Evolutionary conservation across 2,888 invertebrate genomes (phyloP).

Genomic region (Clitarchus hookeri): DNA sequence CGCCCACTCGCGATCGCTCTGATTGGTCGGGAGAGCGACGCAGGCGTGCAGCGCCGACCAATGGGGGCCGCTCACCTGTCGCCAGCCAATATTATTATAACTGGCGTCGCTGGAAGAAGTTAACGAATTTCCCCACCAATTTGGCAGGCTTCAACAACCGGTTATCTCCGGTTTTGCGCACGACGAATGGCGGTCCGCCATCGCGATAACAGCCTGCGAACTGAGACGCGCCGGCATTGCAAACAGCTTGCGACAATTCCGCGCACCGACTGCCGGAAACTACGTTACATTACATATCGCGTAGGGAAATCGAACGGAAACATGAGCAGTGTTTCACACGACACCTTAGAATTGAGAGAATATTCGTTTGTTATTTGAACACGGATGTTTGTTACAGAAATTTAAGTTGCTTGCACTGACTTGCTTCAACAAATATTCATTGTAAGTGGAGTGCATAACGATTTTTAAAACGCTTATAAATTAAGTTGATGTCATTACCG

Average conservation of each 20-base stretch:
- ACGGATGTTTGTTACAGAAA: no score
- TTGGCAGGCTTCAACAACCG: not conserved
- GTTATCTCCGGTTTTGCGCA: constrained; percentile 10
- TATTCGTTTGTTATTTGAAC: no score
- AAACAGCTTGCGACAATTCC: not conserved
- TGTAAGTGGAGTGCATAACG: no score
- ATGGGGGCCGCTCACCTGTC: constrained; percentile 32
- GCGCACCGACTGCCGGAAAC: not conserved
- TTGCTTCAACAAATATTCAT: no score
- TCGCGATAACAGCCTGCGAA: not conserved
- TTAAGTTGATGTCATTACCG: no score
- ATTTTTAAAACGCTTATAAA: no score
- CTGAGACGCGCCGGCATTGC: not conserved
- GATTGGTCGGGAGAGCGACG: constrained; percentile 34
- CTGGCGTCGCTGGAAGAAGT: constrained; percentile 19
- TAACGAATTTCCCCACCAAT: constrained; percentile 17
- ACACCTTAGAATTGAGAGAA: no score
- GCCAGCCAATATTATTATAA: constrained; percentile 21
- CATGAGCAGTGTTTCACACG: no score
- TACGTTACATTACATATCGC: not conserved
- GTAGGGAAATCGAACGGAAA: not conserved
- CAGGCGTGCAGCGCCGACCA: constrained; percentile 34
- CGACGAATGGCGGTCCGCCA: not conserved
- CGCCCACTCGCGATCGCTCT: constrained; percentile 26
- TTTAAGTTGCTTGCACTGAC: no score